These are phyloP conservation scores for Syndactyla subalaris DNA, from an alignment of 2,797 vertebrate genomes.

Conservation along the genomic window DNA sequence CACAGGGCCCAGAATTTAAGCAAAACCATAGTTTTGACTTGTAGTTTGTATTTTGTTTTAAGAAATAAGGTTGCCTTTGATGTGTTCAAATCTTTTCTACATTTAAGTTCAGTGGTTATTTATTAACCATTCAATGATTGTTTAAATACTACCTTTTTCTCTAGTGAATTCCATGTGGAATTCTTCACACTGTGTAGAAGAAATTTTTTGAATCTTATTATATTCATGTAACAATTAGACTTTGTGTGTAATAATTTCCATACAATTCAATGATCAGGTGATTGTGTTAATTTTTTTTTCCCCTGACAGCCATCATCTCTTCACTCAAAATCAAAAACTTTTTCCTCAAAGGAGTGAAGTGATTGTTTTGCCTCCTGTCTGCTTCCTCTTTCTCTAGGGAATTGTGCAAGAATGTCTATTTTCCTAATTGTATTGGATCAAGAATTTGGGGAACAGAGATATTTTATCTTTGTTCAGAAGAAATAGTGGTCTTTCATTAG, in stretches of 20 bases:
- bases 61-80: neutral
- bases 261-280: neutral
- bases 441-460: neutral
- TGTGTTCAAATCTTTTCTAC: neutral
- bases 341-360: neutral
- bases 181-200: neutral
- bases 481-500: neutral
- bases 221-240: fast-evolving
- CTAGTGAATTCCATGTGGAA: neutral
- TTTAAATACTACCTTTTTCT: neutral
- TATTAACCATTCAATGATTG: neutral
- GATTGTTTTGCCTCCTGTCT: neutral
- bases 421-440: neutral
- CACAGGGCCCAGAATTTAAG: neutral
- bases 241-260: neutral
- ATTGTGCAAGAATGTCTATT: neutral
- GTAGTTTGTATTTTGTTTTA: neutral
- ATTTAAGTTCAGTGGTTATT: neutral
- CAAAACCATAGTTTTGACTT: neutral
- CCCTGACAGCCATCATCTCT: neutral
- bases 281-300: neutral
- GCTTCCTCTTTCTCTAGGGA: neutral
- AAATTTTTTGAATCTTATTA: neutral
- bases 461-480: neutral
- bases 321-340: neutral